Evolutionary conservation across 2,888 invertebrate species (phyloP).

Genomic region (Rhorus exstirpatorius): DNA sequence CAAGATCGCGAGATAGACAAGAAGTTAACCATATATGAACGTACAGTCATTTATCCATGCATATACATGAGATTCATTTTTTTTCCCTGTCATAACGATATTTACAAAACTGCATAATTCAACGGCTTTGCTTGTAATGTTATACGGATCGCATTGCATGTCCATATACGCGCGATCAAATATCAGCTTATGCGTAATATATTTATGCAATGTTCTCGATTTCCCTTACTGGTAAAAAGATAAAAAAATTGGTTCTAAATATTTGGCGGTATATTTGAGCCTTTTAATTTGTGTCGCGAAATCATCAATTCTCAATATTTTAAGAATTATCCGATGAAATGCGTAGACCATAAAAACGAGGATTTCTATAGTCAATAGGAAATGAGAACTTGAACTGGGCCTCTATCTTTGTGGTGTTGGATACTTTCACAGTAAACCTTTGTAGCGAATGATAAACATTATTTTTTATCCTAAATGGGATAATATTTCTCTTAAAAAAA

Average conservation of each 20-base stretch:
- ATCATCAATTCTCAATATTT: not conserved
- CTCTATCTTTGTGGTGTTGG: too few relatives aligned
- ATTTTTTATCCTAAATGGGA: too few relatives aligned
- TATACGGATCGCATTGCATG: conserved; percentile 11
- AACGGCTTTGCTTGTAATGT: not conserved
- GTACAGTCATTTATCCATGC: conserved; percentile 41
- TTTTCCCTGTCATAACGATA: conserved; percentile 49
- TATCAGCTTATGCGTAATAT: conserved; percentile 7
- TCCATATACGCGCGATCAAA: conserved; percentile 7
- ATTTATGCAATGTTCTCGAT: conserved; percentile 18
- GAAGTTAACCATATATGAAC: conserved; percentile 15
- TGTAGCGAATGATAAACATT: too few relatives aligned
- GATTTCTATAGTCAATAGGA: too few relatives aligned
- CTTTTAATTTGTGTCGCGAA: not conserved
- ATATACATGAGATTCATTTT: conserved; percentile 38
- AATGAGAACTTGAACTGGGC: too few relatives aligned
- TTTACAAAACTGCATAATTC: conserved; percentile 29
- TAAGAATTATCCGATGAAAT: not conserved
- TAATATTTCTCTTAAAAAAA: too few relatives aligned
- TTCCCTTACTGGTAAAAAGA: not conserved
- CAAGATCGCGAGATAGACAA: conserved; percentile 15
- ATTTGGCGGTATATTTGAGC: not conserved
- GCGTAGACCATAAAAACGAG: too few relatives aligned
- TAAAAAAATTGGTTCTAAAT: conserved; percentile 7
- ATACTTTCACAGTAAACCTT: too few relatives aligned